Evolutionary conservation across 2,797 vertebrate species (phyloP), one percentile per base, ranked within the genome.

Genomic region (Spinibarbus caldwelli): DNA sequence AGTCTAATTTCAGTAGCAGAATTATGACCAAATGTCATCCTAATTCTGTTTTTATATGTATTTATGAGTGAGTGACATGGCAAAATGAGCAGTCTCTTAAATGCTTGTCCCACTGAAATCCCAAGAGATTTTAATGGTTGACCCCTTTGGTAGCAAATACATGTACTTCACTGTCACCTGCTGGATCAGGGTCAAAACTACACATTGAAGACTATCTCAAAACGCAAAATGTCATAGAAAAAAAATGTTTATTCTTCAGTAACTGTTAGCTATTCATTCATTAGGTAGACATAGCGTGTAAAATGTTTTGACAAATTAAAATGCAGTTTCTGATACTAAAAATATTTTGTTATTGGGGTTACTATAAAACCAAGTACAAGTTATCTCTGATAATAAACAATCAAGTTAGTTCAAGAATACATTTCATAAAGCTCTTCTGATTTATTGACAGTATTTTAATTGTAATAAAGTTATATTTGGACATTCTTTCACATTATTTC

Each of bases 161-260:
- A 62, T 54, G 72, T 12, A 19, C 70, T 75, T 64, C 26, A 29
- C 36, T 47, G 34, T 26, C 83, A 68, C 43, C 66, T 64, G 21
- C 52, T 85, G 83, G 73, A 67, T 31, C 36, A 78, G 45, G 2
- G 19, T 31, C 57, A 49, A 41, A 34, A 31, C 38, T n/a, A 62
- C 29, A 67, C 49, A 19, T 1, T 52, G 6, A 26, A 52, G 49
- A 67, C 17, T 12, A 43, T 7, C n/a, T 14, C 8, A 29, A 34
- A 52, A 14, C 5, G 6, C 5, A 23, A 26, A 62, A 29, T n/a
- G 1, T 12, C 1, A 19, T 67, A 36, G 5, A n/a, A 59, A 57
- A 52, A 49, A 62, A 4, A 1, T 6, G 21, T 85, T 49, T 73
- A 81, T 80, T 76, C n/a, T 80, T 85, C n/a, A 72, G n/a, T 45